These are phyloP conservation scores for Masnerella sp. DNA, from an alignment of 2,888 invertebrate genomes.

Conservation along the genomic window DNA sequence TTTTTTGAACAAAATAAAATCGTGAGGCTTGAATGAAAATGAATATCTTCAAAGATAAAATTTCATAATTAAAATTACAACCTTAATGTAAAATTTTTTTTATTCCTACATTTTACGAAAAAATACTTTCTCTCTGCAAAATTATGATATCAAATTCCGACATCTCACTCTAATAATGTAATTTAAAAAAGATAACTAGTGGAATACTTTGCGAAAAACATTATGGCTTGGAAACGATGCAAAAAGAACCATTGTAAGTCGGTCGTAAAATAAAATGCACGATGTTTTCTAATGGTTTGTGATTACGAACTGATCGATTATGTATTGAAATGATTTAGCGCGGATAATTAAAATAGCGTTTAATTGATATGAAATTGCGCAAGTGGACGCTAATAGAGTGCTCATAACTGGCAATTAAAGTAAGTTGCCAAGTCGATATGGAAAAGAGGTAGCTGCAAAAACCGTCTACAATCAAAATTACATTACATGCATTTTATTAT, in stretches of 20 bases:
- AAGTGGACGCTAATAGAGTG: slow-evolving; percentile 9
- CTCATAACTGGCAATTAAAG: slow-evolving; percentile 3
- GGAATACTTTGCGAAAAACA: too few species aligned
- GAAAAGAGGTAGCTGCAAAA: neutral
- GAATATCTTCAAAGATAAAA: too few species aligned
- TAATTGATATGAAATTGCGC: too few species aligned
- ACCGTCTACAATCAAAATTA: slow-evolving; percentile 1
- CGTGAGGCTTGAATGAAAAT: too few species aligned
- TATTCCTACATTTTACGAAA: too few species aligned
- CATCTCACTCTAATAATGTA: too few species aligned
- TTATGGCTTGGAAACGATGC: neutral
- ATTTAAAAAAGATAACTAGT: too few species aligned
- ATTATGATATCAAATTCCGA: too few species aligned
- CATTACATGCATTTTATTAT: slow-evolving; percentile 2
- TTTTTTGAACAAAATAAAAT: too few species aligned
- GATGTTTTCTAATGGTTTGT: slow-evolving; percentile 3
- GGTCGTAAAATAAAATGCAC: slow-evolving; percentile 6
- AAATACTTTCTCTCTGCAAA: too few species aligned
- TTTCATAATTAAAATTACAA: too few species aligned
- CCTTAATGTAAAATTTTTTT: too few species aligned
- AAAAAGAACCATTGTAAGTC: neutral
- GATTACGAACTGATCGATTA: slow-evolving; percentile 4
- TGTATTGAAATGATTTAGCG: neutral
- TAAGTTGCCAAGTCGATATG: slow-evolving; percentile 2
- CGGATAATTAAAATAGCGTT: slow-evolving; percentile 1